Conservation (phyloP, 2,888 invertebrate species). For the Cloeon dipterum region DNA sequence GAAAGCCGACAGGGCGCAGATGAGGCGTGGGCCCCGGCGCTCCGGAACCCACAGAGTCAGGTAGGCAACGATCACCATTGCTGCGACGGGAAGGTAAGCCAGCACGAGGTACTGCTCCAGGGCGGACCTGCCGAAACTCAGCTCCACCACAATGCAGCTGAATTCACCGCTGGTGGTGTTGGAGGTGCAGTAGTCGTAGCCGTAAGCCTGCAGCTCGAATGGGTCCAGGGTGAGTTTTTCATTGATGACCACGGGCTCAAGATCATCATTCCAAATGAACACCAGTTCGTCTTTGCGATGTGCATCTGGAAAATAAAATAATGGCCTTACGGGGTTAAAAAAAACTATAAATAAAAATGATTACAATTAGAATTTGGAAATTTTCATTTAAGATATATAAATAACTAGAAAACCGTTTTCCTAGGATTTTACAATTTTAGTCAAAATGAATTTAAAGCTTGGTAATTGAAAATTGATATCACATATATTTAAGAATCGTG, state of each 20-base stretch:
- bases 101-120: not conserved
- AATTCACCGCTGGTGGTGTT: not conserved
- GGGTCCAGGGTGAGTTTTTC: not conserved
- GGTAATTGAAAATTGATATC: too few species aligned
- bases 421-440: too few species aligned
- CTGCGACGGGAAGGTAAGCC: not conserved
- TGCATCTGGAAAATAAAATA: not conserved
- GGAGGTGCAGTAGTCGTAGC: not conserved
- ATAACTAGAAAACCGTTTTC: too few species aligned
- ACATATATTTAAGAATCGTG: too few species aligned
- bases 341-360: too few species aligned
- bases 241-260: not conserved
- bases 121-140: not conserved
- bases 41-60: not conserved
- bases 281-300: not conserved
- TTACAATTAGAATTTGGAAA: too few species aligned
- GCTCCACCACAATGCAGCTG: not conserved
- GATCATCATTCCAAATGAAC: not conserved
- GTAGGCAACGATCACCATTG: not conserved
- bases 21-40: not conserved
- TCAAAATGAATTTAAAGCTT: too few species aligned
- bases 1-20: not conserved
- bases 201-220: not conserved
- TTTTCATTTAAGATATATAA: too few species aligned
- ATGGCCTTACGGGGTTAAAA: too few species aligned